Evolutionary conservation across 35 echinoderm and acorn worm species (phyloP), one percentile per base, ranked within the genome.

Genomic region (Apostichopus californicus): DNA sequence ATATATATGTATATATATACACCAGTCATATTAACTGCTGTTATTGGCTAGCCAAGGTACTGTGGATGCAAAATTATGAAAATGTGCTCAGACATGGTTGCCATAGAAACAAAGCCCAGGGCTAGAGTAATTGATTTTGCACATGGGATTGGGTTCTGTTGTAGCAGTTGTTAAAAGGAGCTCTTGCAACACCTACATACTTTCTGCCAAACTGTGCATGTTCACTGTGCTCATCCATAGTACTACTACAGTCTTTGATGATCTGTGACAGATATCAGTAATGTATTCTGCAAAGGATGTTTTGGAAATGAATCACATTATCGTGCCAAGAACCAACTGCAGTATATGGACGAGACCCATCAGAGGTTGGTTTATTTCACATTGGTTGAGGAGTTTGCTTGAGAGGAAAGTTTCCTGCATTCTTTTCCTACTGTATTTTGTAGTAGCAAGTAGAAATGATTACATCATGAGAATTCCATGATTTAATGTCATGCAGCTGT

Each of bases 1-100:
- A 71, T 89, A 73, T 53, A 68, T 72, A 21, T 65, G 15, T 66
- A 54, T 53, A 82, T 53, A 82, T 53, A 24, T 53, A 52, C 80
- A 57, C 25, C 68, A 66, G 60, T 89, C 86, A 89, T 66, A 89
- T 89, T 89, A 89, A 73, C 57, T 54, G 64, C 86, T 24, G 57
- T 89, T 89, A 89, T 89, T 89, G 86, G 86, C 86, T 25, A 89
- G 86, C 60, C 86, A 73, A 73, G 61, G 46, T 28, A 75, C 71
- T 4, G 71, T 89, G 63, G 86, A 89, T 68, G 61, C 63, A 68
- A 66, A 89, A 89, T 89, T 89, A 89, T 89, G 86, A 89, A 89
- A 89, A 89, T 89, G 86, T 89, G 86, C 86, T 89, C 86, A 89
- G 86, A 89, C 86, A 73, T 89, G 86, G 86, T 89, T 72, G 34